Evolutionary conservation across 2,888 invertebrate species (phyloP), one percentile per base, ranked within the genome.

Genomic region (Ophioninae sp.): DNA sequence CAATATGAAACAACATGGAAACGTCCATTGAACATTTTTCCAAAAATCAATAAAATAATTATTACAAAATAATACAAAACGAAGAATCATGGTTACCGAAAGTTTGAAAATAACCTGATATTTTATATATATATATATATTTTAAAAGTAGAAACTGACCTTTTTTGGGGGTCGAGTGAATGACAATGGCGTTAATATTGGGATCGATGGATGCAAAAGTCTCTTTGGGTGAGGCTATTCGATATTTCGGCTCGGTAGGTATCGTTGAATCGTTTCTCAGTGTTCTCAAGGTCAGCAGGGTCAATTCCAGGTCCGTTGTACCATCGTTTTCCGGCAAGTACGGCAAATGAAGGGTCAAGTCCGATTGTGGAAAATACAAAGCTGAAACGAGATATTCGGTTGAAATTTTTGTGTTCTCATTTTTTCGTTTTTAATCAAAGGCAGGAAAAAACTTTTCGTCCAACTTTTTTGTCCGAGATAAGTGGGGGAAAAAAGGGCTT

Each of bases 331-430:
- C 84, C 39, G 69, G 23, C 23, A 87, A 69, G 59, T 90, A 89
- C 3, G 93, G 93, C 68, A 92, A 70, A 59, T 89, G 88, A 59
- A 92, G 64, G 6, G 87, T 88, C 75, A 93, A 79, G 65, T 92
- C 88, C 56, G 92, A 92, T 70, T 93, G 92, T 21, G 92, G 91
- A 84, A 92, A 92, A 80, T 92, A 93, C n/a, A 93, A 79, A 39
- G 88, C 92, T 92, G 90, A 57, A 90, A 91, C 69, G 84, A 81
- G 81, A 85, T 68, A 61, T 73, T 64, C 50, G 2, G 13, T 30
- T 23, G 30, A 1, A 65, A 17, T 64, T 65, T 74, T 64, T 56
- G 21, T 67, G 5, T 37, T 10, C 2, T 44, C 44, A 59, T 64
- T 3, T 2, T 37, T 57, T 21, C 37, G 6, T 20, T 72, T 61